Evolutionary conservation across 2,797 vertebrate species (phyloP).

Genomic region (Malacoraja senta): DNA sequence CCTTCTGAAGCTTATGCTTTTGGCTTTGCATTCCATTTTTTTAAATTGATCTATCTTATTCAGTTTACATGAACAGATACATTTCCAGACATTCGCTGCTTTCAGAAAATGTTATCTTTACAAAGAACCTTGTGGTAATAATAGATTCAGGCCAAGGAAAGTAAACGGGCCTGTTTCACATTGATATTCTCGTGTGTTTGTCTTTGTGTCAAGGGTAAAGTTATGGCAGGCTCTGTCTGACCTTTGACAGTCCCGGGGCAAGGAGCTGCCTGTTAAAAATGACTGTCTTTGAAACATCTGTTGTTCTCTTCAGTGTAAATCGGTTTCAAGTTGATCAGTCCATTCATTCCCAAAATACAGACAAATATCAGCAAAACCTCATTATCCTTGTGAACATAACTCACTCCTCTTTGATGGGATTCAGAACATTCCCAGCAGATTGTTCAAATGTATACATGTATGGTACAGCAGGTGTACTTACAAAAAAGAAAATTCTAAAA

Average conservation of each 20-base stretch:
- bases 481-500: not conserved
- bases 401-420: not conserved
- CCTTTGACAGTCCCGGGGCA: constrained; percentile 29
- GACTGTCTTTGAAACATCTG: constrained; percentile 37
- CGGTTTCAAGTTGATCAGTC: constrained; percentile 17
- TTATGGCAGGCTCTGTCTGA: constrained; percentile 10
- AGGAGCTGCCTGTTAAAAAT: constrained; percentile 16
- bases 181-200: constrained; percentile 33
- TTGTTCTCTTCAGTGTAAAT: constrained; percentile 30
- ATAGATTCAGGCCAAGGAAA: constrained; percentile 14
- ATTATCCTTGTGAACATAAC: not conserved
- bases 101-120: constrained; percentile 30
- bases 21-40: constrained; percentile 25
- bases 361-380: not conserved
- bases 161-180: constrained; percentile 34
- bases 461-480: not conserved
- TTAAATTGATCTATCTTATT: constrained; percentile 13
- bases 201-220: constrained; percentile 22
- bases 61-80: constrained; percentile 29
- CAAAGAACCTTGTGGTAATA: constrained; percentile 21
- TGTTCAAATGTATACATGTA: too few relatives aligned
- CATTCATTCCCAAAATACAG: constrained; percentile 2
- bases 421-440: not conserved
- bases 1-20: not conserved
- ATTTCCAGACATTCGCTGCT: constrained; percentile 26